Evolutionary conservation across 2,113 vertebrate species (phyloP), one percentile per base, ranked within the genome.

Genomic region (Gymnarchus niloticus): DNA sequence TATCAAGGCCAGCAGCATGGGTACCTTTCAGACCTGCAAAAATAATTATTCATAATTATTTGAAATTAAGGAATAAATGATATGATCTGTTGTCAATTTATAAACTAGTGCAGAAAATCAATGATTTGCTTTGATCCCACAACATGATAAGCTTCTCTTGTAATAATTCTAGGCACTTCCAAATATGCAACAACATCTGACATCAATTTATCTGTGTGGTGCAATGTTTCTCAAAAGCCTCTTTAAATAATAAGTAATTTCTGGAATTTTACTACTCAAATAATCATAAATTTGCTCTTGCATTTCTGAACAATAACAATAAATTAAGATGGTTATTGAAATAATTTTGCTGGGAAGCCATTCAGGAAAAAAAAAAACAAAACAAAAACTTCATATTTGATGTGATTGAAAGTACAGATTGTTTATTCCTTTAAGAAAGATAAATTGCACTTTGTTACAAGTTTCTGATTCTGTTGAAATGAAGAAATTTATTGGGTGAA

Each of bases 131-230:
- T 73, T 73, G 33, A 73, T 73, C 33, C 65, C 65, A 21, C 14
- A 19, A 33, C 4, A 41, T 73, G 14, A 37, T 73, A 1, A 41
- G 65, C 33, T 41, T 28, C 33, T 73, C 41, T 28, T 73, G 33
- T 73, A 33, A 33, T 41, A 73, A 73, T 2, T n/a, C n/a, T n/a
- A n/a, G 14, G 4, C 28, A 41, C 33, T 0, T 73, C 41, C 37
- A 73, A 41, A 73, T 73, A 73, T n/a, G n/a, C n/a, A n/a, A n/a
- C n/a, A n/a, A n/a, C 65, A 73, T 73, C 65, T 73, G 65, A 73
- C 9, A 41, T 41, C 6, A 41, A 73, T 73, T 37, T 69, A 33
- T 69, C 28, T 73, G 52, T 54, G 52, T 54, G 65, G 12, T 41
- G 65, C 37, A 41, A 33, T 37, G 41, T 73, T 73, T 73, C 65